phyloP scores from a whole-genome alignment of 2,113 vertebrate genomes.

The Coreoperca whiteheadi region DNA sequence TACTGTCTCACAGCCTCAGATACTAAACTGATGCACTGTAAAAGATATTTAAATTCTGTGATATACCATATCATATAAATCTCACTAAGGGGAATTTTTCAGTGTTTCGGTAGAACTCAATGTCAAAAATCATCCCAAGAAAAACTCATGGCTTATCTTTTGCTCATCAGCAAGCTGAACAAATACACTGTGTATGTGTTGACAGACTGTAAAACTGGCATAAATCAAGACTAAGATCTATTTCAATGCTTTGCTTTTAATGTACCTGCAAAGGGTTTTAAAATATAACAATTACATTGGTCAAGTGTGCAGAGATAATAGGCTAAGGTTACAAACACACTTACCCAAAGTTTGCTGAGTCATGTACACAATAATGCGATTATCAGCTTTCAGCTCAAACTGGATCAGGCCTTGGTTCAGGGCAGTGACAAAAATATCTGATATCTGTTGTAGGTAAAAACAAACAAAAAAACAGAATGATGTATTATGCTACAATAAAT shows the following conservation, averaged over 20 bases:
- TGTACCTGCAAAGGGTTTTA: neutral
- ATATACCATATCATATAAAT: conserved; percentile 29
- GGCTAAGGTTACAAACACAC: conserved; percentile 49
- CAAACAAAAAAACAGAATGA: conserved; percentile 1
- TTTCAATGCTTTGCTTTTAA: conserved; percentile 31
- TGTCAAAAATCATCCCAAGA: conserved; percentile 41
- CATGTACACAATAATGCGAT: conserved; percentile 91
- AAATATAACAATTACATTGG: neutral
- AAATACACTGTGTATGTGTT: conserved; percentile 15
- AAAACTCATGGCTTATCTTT: conserved; percentile 26
- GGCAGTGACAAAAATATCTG: conserved; percentile 89
- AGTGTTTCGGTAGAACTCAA: conserved; percentile 9
- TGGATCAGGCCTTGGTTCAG: conserved; percentile 95
- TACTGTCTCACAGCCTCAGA: conserved; percentile 54
- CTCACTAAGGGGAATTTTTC: conserved; percentile 15
- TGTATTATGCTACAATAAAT: neutral
- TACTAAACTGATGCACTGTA: conserved; percentile 30
- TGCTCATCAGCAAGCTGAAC: conserved; percentile 15
- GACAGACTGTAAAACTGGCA: conserved; percentile 23
- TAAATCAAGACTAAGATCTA: conserved; percentile 20
- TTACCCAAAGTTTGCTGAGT: conserved; percentile 96
- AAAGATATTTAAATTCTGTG: conserved; percentile 50
- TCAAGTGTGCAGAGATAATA: neutral
- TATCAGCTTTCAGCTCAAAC: conserved; percentile 94
- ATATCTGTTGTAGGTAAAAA: conserved; percentile 83